Conservation (phyloP, 2,888 invertebrate species). For the Polia nebulosa region DNA sequence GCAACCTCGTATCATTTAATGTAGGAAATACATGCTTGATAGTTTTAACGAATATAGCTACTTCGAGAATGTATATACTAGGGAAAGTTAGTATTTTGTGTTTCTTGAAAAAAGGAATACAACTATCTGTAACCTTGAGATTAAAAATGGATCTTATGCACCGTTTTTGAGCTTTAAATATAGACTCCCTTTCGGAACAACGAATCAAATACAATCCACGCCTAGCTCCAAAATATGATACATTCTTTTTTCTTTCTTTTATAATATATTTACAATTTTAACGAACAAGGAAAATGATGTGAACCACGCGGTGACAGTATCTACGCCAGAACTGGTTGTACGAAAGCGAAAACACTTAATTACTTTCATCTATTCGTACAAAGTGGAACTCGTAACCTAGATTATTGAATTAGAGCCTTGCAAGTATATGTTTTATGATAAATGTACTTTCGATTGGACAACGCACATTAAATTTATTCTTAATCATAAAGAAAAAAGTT, state of each 20-base stretch:
- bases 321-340: conserved; percentile 78
- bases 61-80: no score
- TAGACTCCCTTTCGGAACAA: no score
- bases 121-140: no score
- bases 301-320: conserved; percentile 61
- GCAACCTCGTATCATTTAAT: no score
- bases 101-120: no score
- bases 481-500: no score
- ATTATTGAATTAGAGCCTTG: conserved; percentile 68
- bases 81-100: no score
- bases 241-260: conserved; percentile 32
- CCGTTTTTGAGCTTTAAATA: no score
- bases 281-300: conserved; percentile 59
- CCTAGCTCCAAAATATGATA: neutral
- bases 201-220: conserved; percentile 1
- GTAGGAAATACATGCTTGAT: no score
- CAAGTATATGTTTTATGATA: conserved; percentile 57
- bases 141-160: no score
- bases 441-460: conserved; percentile 67
- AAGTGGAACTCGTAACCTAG: conserved; percentile 76
- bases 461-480: conserved; percentile 47
- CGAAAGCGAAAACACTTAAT: conserved; percentile 86
- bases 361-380: conserved; percentile 82
- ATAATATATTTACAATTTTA: conserved; percentile 40
- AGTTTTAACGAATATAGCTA: no score